phyloP scores from a whole-genome alignment of 2,113 vertebrate species.

The Arenaria interpres region DNA sequence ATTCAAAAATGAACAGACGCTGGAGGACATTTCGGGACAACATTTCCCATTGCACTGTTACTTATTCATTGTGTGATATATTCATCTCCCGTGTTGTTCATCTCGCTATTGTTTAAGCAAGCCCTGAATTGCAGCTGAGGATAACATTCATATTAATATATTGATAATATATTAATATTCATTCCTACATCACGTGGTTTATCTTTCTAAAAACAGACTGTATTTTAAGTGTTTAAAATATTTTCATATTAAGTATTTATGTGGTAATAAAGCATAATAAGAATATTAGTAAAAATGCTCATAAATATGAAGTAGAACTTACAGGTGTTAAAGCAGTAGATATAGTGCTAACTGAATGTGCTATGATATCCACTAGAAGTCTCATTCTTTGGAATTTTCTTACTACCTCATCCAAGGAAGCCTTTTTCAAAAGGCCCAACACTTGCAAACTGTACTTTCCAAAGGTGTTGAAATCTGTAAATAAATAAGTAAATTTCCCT shows the following conservation, averaged over 20 bases:
- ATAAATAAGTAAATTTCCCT: neutral
- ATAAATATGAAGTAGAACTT: neutral
- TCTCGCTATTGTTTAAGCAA: neutral
- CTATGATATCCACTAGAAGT: constrained; percentile 46
- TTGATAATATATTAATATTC: neutral
- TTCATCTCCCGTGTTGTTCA: neutral
- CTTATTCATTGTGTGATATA: neutral
- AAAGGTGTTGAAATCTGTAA: constrained; percentile 73
- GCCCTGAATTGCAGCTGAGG: neutral
- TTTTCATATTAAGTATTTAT: neutral
- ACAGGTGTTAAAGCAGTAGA: constrained; percentile 71
- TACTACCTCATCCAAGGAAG: constrained; percentile 67
- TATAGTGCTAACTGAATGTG: constrained; percentile 55
- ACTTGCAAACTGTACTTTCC: constrained; percentile 75
- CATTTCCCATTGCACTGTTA: neutral
- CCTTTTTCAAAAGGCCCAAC: constrained; percentile 72
- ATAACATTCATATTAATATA: neutral
- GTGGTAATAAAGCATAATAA: neutral
- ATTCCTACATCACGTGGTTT: neutral
- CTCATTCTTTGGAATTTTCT: constrained; percentile 77
- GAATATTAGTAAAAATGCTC: neutral
- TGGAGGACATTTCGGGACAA: neutral
- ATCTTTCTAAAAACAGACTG: neutral
- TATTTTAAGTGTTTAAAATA: neutral
- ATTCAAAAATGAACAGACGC: neutral